A percentile compares a stretch with the other conserved stretches of the same genome.
These are phyloP conservation scores for Cassiopea andromeda DNA, from an alignment of 30 jellyfish, hydroid and myxozoan species.

Conservation along the genomic window DNA sequence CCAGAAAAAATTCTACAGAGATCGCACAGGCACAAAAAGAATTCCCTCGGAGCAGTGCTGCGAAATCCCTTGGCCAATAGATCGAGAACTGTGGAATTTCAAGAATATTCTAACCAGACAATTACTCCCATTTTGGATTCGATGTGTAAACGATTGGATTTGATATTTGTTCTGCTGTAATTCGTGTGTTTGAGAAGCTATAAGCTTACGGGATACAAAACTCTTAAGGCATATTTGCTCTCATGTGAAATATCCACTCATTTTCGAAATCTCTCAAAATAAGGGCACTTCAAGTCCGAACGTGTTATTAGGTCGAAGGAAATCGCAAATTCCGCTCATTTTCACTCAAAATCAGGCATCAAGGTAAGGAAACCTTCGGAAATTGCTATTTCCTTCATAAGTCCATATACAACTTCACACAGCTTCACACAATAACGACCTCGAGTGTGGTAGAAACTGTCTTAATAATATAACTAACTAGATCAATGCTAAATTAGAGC, in stretches of 20 bases:
- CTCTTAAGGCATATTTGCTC: conserved; percentile 21
- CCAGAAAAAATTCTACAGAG: no score
- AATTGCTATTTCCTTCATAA: no score
- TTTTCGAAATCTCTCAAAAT: conserved; percentile 9
- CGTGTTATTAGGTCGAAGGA: conserved; percentile 7
- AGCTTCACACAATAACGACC: no score
- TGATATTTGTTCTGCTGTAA: conserved; percentile 13
- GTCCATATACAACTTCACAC: no score
- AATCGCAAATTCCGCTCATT: conserved; percentile 1
- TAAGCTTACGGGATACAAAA: conserved; percentile 15
- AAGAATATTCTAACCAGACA: conserved; percentile 10
- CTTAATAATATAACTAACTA: no score
- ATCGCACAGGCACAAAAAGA: no score
- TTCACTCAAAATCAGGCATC: background rate
- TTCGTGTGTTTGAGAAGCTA: conserved; percentile 4
- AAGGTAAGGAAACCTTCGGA: background rate
- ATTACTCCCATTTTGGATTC: conserved; percentile 13
- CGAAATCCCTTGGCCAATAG: background rate
- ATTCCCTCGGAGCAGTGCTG: no score
- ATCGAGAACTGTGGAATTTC: conserved; percentile 2
- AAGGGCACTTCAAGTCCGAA: conserved; percentile 2
- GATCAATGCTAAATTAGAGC: no score
- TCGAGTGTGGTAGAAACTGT: no score
- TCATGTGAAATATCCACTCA: background rate
- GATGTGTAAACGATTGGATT: conserved; percentile 22